Evolutionary conservation across 2,888 invertebrate genomes (phyloP).

Genomic region (Cataglyphis albicans): DNA sequence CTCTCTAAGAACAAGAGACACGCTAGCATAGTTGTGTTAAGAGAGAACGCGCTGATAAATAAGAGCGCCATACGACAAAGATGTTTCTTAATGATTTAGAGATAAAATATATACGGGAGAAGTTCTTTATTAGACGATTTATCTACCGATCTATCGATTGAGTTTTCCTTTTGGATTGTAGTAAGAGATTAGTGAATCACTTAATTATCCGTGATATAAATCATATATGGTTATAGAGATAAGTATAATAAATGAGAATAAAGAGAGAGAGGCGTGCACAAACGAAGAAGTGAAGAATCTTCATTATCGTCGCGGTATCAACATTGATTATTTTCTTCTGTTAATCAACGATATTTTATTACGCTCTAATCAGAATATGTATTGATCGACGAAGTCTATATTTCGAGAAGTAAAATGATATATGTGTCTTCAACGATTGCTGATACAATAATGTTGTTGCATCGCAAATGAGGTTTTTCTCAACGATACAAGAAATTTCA

Average conservation of each 20-base stretch:
- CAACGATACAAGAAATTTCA: background rate
- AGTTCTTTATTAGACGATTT: background rate
- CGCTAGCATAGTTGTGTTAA: conserved; percentile 44
- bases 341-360: conserved; percentile 13
- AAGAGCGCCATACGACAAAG: conserved; percentile 28
- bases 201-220: conserved; percentile 40
- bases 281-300: conserved; percentile 11
- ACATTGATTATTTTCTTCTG: conserved; percentile 10
- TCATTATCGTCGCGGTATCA: conserved; percentile 39
- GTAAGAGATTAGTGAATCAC: conserved; percentile 10
- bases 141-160: conserved; percentile 5
- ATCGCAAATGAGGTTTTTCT: background rate
- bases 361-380: background rate
- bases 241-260: conserved; percentile 27
- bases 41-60: conserved; percentile 19
- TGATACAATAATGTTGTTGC: conserved; percentile 10
- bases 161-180: conserved; percentile 16
- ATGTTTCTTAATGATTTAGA: conserved; percentile 49
- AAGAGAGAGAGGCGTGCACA: conserved; percentile 27
- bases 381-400: background rate
- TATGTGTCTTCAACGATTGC: background rate
- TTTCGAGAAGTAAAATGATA: background rate
- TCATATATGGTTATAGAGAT: conserved; percentile 31
- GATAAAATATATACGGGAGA: conserved; percentile 17
- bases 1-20: conserved; percentile 63